Base-by-base conservation (phyloP, 2,113 vertebrate genomes). In the Condylura cristata region DNA sequence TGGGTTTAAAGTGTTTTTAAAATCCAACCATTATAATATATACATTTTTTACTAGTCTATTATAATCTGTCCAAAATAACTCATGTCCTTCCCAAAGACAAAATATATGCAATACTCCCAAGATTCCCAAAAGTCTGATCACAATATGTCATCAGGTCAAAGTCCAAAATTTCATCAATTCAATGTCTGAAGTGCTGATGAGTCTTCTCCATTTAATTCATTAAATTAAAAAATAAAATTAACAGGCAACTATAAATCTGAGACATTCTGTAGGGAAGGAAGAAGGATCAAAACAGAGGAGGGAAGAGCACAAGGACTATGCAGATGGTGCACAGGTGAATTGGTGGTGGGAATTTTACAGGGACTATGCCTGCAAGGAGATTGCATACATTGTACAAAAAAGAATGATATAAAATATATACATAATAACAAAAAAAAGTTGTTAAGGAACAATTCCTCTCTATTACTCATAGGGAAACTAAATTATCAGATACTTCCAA, bases 11-110 rank as follows among this genome's bases (percentile, higher is more conserved):
- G 10, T 79, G 30, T 86, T 84, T 88, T 60, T 75, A 66, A 86
- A 97, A 70, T 46, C 7, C 20, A 86, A 84, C 39, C 60, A 90
- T 66, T 8, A 26, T 76, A 87, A 68, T 20, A 85, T 87, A 81
- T 48, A 71, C 0, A 79, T 26, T 32, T 75, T 83, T 2, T 37
- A 44, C 72, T 80, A 78, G 17, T 88, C 24, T 17, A 56, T 71
- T 37, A 72, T 2, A 92, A 34, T 66, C 13, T 18, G 34, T 60
- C 3, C 20, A 30, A 53, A 84, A 12, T 80, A 70, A 72, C 14
- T 82, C 46, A 51, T 46, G 58, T 22, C 18, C 41, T 37, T 83
- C 18, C 30, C 53, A 85, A 82, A 39, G 63, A 14, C 32, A 94
- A 91, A 96, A n/a, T 41, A 63, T 8, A 75, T 82, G 79, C 26